Percentiles rank a stretch among this genome's conserved stretches.
Evolutionary conservation across 2,797 vertebrate genomes (phyloP).

Genomic region (Aratinga solstitialis): DNA sequence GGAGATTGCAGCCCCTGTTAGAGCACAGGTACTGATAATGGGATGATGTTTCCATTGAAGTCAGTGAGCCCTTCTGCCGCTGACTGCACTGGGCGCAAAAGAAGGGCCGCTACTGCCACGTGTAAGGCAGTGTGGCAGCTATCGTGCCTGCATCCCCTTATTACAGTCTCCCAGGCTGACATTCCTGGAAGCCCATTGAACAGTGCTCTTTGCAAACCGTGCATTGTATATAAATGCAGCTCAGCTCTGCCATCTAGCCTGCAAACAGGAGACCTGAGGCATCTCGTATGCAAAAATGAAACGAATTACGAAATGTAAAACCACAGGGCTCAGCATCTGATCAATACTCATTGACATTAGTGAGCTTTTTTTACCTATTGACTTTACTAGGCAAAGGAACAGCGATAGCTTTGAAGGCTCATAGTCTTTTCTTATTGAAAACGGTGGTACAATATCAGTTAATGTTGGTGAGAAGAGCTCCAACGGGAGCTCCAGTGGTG

Average conservation of each 20-base stretch:
- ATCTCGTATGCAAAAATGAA: background rate
- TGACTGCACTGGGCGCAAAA: background rate
- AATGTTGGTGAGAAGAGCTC: background rate
- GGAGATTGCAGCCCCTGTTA: conserved; percentile 10
- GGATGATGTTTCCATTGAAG: background rate
- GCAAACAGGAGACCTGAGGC: background rate
- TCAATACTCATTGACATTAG: background rate
- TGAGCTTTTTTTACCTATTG: background rate
- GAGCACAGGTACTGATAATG: background rate
- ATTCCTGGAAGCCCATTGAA: background rate
- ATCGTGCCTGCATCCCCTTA: accelerated
- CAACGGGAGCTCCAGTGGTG: background rate
- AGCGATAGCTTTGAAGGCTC: background rate
- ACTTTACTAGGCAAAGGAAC: background rate
- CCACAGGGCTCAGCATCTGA: background rate
- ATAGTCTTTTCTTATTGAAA: background rate
- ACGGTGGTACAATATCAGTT: background rate
- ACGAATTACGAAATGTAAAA: background rate
- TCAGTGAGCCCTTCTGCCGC: background rate
- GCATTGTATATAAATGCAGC: accelerated
- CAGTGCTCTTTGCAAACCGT: background rate
- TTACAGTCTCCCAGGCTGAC: background rate
- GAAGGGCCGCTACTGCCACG: background rate
- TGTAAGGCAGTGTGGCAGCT: background rate
- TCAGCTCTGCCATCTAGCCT: conserved; percentile 47